Percentiles rank a stretch among this genome's conserved stretches.
These are phyloP conservation scores for Phenganax subtilis DNA, from an alignment of 92 coral and sea anemone species.

Conservation along the genomic window DNA sequence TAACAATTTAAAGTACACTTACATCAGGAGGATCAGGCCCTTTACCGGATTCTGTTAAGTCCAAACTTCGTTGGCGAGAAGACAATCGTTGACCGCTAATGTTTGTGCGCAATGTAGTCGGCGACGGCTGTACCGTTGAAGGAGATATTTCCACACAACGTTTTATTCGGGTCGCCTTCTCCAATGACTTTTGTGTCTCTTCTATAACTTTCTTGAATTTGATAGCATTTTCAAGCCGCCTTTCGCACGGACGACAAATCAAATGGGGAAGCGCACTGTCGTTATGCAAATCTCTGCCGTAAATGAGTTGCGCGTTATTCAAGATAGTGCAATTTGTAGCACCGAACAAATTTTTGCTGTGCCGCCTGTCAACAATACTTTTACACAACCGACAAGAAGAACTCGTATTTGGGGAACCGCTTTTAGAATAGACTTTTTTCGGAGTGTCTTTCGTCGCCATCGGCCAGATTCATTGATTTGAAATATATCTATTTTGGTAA, in stretches of 20 bases:
- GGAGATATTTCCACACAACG: slow-evolving; percentile 16
- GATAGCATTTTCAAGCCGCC: slow-evolving; percentile 21
- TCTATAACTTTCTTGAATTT: background rate
- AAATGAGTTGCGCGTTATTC: slow-evolving; percentile 31
- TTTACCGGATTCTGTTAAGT: no score
- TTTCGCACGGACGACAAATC: slow-evolving; percentile 28
- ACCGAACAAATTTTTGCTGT: slow-evolving; percentile 4
- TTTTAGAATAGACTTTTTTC: background rate
- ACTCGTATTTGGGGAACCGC: background rate
- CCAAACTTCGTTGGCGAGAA: no score
- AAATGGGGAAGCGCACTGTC: slow-evolving; percentile 23
- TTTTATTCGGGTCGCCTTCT: background rate
- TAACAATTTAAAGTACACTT: no score
- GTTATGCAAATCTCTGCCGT: slow-evolving; percentile 17
- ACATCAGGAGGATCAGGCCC: no score
- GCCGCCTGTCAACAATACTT: background rate
- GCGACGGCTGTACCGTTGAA: background rate
- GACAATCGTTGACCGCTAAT: no score
- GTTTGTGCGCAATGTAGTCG: no score
- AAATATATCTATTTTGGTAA: background rate
- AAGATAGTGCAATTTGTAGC: slow-evolving; percentile 21
- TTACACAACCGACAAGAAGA: background rate
- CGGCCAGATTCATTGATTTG: background rate
- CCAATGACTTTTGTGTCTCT: background rate
- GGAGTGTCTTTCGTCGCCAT: background rate